Evolutionary conservation across 2,797 vertebrate genomes (phyloP), one percentile per base, ranked within the genome.

Genomic region (Petrocephalus sullivani): DNA sequence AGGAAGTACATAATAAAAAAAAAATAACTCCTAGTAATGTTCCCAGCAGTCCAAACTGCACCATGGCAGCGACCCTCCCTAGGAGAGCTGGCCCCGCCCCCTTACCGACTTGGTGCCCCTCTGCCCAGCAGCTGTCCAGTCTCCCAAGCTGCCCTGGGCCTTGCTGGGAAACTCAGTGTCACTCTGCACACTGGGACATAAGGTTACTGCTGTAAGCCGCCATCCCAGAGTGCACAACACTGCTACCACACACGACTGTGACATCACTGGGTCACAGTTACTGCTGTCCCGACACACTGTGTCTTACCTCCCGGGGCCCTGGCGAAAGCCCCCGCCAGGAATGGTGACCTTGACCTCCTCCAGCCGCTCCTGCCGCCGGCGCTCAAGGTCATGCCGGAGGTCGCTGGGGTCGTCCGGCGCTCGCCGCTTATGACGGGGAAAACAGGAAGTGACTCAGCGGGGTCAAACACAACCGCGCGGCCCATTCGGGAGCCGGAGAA

Each of bases 291-390:
- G 4, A 21, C 8, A 4, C 67, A 78, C 37, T 78, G 67, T 1
- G 5, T 41, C 67, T 75, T 46, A 96, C 95, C 93, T 92, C 64
- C 85, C 56, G 0, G 88, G 4, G 0, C 51, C 58, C 0, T 49
- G 88, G 37, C 71, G 82, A 7, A 88, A 37, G 4, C 56, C 88
- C 51, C 87, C 91, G 0, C 95, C 95, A 3, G 92, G 84, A 67
- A 96, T 96, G 0, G 96, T 96, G 87, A 96, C 93, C 89, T 93
- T 95, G 0, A 96, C 96, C 0, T 93, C 95, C 86, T 96, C 95
- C 82, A 95, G 92, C n/a, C 94, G 93, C 92, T 96, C 94, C 91
- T 95, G 96, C 8, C 96, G 89, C 88, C 94, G 93, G 87, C 94
- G 92, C 90, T 96, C 96, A 88, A 96, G 94, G 91, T 96, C 94